Base-by-base conservation (phyloP, 2,888 invertebrate species). In the Microchrysa polita region DNA sequence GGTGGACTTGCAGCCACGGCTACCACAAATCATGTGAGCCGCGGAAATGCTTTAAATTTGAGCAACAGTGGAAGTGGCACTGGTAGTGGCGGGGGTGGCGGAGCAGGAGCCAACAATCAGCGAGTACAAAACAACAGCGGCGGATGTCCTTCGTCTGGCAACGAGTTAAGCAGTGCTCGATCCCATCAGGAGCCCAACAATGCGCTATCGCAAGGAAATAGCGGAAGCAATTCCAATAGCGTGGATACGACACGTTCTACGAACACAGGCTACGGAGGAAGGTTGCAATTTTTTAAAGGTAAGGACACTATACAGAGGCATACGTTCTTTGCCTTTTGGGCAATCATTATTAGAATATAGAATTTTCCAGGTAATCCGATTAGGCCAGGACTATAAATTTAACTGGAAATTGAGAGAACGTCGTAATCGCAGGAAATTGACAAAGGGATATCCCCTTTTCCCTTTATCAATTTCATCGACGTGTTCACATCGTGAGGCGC, bases 251-350 rank as follows among this genome's bases (percentile, higher is more conserved):
- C 42, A 72, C 74, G 74, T 61, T 73, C 67, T 20, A 61, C 67
- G 55, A 61, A 75, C 40, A 55, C 69, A 57, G 69, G 69, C 52
- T 75, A 79, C 75, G 85, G 84, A 61, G 85, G 85, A 74, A 81
- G 85, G 73, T 80, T 85, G 77, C 84, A 85, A 79, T 85, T 85
- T 78, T 85, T 84, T 74, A 85, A 85, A 82, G 84, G 85, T 83
- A 79, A 77, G 16, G 18, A 22, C 9, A 14, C n/a, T n/a, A n/a
- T n/a, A n/a, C n/a, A n/a, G n/a, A n/a, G n/a, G n/a, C n/a, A n/a
- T n/a, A n/a, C n/a, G n/a, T n/a, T n/a, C n/a, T n/a, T n/a, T n/a
- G n/a, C n/a, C n/a, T n/a, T n/a, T n/a, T n/a, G n/a, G n/a, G n/a
- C n/a, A n/a, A n/a, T n/a, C n/a, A n/a, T n/a, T n/a, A n/a, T n/a